phyloP scores from a whole-genome alignment of 53 echinoderm and acorn worm genomes.

The Temnopleurus reevesii region DNA sequence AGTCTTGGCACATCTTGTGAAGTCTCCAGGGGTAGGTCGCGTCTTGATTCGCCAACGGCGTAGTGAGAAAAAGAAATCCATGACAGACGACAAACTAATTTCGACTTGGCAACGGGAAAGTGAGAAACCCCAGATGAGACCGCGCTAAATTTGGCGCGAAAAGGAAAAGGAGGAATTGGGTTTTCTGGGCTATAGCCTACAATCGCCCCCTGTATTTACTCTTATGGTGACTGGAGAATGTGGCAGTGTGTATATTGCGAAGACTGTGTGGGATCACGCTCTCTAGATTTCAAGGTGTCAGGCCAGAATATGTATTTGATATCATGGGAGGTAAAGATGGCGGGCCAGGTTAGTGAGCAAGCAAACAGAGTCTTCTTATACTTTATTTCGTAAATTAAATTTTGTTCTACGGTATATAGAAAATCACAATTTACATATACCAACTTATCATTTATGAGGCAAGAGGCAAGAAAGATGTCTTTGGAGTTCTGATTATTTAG shows the following conservation, averaged over 20 bases:
- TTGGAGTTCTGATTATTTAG: no score
- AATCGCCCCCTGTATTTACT: neutral
- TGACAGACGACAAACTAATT: slow-evolving; percentile 28
- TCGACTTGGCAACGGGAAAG: neutral
- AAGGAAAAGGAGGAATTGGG: neutral
- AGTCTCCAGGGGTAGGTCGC: neutral
- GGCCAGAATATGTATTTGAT: neutral
- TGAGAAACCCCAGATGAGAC: neutral
- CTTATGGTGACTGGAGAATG: neutral
- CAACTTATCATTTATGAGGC: no score
- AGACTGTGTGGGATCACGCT: neutral
- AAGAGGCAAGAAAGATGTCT: no score
- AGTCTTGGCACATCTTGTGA: neutral
- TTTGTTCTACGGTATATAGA: no score
- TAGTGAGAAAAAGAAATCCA: neutral
- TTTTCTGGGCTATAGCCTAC: neutral
- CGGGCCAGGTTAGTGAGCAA: no score
- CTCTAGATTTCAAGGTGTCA: neutral
- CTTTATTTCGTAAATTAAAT: no score
- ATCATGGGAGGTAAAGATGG: neutral
- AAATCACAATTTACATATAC: no score
- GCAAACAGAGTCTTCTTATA: no score
- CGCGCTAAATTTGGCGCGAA: slow-evolving; percentile 9
- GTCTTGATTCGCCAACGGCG: neutral
- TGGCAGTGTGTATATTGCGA: neutral